Conservation (phyloP, 2,113 vertebrate species). For the Lanius collurio region DNA sequence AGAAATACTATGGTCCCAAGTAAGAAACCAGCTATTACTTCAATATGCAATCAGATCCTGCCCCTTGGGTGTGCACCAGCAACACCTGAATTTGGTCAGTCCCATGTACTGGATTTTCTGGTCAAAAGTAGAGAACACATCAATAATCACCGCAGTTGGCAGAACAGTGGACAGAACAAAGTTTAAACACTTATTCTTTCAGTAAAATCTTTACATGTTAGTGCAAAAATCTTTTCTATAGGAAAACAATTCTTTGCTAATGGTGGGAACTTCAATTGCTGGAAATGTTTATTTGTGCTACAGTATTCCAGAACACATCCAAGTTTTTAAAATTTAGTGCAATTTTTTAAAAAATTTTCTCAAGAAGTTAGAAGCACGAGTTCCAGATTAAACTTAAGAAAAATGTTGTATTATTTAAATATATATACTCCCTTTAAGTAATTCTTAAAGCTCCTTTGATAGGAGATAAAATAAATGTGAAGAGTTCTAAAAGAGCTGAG, state of each 20-base stretch:
- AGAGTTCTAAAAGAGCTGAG: neutral
- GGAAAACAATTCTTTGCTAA: neutral
- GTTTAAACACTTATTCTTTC: slow-evolving; percentile 31
- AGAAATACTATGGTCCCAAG: neutral
- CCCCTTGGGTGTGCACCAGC: neutral
- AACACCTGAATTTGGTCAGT: neutral
- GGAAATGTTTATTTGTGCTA: neutral
- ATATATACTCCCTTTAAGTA: neutral
- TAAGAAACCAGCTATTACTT: neutral
- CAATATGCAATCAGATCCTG: neutral
- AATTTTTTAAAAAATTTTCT: neutral
- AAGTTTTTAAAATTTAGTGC: neutral
- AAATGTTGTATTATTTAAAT: neutral
- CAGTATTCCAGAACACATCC: neutral
- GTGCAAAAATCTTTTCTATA: neutral
- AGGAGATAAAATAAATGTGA: neutral
- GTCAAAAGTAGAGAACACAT: slow-evolving; percentile 2
- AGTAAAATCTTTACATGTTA: neutral
- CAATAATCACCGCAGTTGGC: neutral
- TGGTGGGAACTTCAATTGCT: neutral
- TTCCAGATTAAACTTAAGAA: neutral
- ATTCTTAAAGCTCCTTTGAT: neutral
- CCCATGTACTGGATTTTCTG: neutral
- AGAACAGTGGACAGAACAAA: neutral
- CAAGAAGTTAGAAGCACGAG: neutral